phyloP scores from a whole-genome alignment of 1,140 invertebrate species.

The Hesperophylax magnus region DNA sequence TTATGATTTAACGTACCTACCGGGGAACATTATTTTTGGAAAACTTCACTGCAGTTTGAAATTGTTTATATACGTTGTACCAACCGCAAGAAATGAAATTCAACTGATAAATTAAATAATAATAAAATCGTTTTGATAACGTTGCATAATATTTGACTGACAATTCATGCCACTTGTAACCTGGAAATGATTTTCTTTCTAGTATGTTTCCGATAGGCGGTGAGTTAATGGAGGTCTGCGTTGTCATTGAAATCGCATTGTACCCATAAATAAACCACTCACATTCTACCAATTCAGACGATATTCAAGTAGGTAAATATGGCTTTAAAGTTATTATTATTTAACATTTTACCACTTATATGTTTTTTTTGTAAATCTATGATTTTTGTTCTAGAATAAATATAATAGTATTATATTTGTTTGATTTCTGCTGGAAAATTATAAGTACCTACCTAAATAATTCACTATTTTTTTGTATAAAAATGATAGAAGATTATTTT shows the following conservation, averaged over 20 bases:
- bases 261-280: not conserved
- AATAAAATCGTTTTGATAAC: conserved; percentile 14
- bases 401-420: too few relatives aligned
- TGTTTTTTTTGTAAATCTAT: too few relatives aligned
- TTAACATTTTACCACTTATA: too few relatives aligned
- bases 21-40: not conserved
- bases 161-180: conserved; percentile 23
- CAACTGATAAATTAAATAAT: conserved; percentile 9
- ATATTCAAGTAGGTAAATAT: too few relatives aligned
- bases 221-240: not conserved
- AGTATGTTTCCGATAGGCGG: conserved; percentile 16
- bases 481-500: too few relatives aligned
- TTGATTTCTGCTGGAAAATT: too few relatives aligned
- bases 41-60: not conserved
- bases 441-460: too few relatives aligned
- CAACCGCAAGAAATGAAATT: not conserved
- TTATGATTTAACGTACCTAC: too few relatives aligned
- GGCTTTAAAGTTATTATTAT: too few relatives aligned
- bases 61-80: conserved; percentile 19
- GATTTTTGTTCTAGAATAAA: too few relatives aligned
- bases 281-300: not conserved
- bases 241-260: conserved; percentile 8
- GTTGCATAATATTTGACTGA: conserved; percentile 34
- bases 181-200: conserved; percentile 23
- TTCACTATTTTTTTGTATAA: too few relatives aligned